These are phyloP conservation scores for Pristionchus entomophagus DNA, from an alignment of 2,888 invertebrate genomes.

Conservation along the genomic window DNA sequence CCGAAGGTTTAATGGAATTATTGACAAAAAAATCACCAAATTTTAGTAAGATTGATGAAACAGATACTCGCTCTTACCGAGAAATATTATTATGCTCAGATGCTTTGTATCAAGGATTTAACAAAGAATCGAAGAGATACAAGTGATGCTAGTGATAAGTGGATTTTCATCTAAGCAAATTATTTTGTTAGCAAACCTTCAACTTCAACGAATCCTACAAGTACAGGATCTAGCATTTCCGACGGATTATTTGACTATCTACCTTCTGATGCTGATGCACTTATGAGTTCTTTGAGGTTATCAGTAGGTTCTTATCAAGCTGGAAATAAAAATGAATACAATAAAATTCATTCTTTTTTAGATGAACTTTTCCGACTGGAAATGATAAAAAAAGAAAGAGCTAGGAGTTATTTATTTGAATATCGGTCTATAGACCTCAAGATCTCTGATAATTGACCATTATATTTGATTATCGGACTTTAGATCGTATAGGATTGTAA, in stretches of 20 bases:
- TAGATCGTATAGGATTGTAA: no score
- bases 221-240: neutral
- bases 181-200: constrained; percentile 52
- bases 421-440: no score
- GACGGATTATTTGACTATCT: constrained; percentile 36
- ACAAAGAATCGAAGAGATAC: constrained; percentile 57
- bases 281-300: constrained; percentile 53
- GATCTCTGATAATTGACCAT: no score
- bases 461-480: constrained; percentile 53
- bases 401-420: constrained; percentile 51
- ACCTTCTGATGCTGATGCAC: constrained; percentile 54
- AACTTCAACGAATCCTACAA: neutral
- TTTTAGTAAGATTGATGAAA: constrained; percentile 47
- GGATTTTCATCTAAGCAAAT: constrained; percentile 60
- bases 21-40: constrained; percentile 62
- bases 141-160: constrained; percentile 65
- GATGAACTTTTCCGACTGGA: constrained; percentile 55
- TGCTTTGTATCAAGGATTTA: constrained; percentile 61
- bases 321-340: constrained; percentile 59
- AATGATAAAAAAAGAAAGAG: constrained; percentile 52
- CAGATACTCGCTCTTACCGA: constrained; percentile 56
- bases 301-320: constrained; percentile 59
- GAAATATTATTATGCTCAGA: constrained; percentile 59
- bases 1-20: constrained; percentile 60
- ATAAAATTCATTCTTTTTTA: constrained; percentile 59